Evolutionary conservation across 2,888 invertebrate genomes (phyloP).

Genomic region (Thalpophila matura): DNA sequence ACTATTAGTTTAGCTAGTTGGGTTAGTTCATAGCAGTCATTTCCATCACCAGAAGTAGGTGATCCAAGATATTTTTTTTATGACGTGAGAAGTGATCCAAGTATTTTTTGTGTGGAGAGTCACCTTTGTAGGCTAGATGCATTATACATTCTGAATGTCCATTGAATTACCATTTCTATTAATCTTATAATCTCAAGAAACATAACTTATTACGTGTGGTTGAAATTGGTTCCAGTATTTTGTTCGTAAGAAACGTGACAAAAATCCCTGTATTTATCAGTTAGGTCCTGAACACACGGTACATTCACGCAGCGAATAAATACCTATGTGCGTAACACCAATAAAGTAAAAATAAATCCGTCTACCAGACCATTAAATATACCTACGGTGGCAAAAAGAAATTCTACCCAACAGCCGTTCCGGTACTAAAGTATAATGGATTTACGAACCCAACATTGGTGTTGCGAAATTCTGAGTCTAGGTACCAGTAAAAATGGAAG

Average conservation of each 20-base stretch:
- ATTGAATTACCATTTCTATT: no score
- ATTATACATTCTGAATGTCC: no score
- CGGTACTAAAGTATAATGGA: constrained; percentile 54
- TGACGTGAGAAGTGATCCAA: no score
- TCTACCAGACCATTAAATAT: constrained; percentile 39
- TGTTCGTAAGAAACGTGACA: constrained; percentile 18
- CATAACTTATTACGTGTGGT: constrained; percentile 7
- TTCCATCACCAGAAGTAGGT: no score
- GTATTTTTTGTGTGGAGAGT: no score
- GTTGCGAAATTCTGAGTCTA: constrained; percentile 35
- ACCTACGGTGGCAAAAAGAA: constrained; percentile 35
- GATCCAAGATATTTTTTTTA: no score
- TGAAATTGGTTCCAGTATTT: constrained; percentile 14
- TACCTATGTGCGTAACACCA: constrained; percentile 29
- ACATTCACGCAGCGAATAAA: constrained; percentile 25
- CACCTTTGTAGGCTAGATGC: no score
- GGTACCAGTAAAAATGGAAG: constrained; percentile 39
- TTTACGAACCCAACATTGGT: constrained; percentile 36
- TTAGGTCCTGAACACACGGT: constrained; percentile 10
- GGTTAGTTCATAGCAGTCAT: no score
- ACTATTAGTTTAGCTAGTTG: no score
- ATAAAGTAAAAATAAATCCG: constrained; percentile 54
- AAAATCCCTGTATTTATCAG: constrained; percentile 26
- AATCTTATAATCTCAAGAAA: constrained; percentile 2
- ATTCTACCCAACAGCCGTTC: constrained; percentile 25